Evolutionary conservation across 2,113 vertebrate genomes (phyloP).

Genomic region (Bucco capensis): DNA sequence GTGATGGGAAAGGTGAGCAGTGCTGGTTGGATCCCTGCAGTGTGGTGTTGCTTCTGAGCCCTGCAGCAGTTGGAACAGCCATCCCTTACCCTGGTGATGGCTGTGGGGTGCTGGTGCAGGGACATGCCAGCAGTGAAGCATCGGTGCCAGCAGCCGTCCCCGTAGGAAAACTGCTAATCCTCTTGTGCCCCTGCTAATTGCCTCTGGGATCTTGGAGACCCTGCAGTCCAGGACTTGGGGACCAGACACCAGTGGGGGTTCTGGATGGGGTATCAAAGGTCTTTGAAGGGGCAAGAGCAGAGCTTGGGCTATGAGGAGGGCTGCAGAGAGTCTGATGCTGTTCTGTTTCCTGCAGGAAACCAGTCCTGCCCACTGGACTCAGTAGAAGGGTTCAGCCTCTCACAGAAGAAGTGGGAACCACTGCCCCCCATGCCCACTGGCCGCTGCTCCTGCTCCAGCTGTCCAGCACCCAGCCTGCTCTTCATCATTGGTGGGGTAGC

Average conservation of each 20-base stretch:
- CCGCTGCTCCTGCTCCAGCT: slow-evolving; percentile 89
- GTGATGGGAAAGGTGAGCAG: neutral
- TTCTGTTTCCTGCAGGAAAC: slow-evolving; percentile 79
- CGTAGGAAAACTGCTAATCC: neutral
- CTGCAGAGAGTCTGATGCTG: fast-evolving
- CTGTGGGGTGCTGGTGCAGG: fast-evolving
- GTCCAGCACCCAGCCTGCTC: slow-evolving; percentile 78
- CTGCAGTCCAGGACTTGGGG: neutral
- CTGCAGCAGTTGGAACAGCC: neutral
- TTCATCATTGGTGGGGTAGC: slow-evolving; percentile 91
- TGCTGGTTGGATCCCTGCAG: neutral
- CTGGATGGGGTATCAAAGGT: neutral
- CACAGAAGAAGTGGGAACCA: slow-evolving; percentile 87
- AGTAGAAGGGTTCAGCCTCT: slow-evolving; percentile 88
- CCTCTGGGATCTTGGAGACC: neutral
- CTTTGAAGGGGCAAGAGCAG: neutral
- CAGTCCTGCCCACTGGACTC: slow-evolving; percentile 88
- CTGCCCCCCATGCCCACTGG: slow-evolving; percentile 86
- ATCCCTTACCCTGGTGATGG: neutral
- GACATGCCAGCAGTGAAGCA: neutral
- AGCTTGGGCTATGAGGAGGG: fast-evolving
- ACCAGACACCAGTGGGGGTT: fast-evolving
- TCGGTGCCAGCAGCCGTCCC: neutral
- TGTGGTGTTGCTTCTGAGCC: neutral
- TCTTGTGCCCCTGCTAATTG: neutral